These are phyloP conservation scores for Kryptopterus vitreolus DNA, from an alignment of 2,797 vertebrate genomes.

Conservation along the genomic window DNA sequence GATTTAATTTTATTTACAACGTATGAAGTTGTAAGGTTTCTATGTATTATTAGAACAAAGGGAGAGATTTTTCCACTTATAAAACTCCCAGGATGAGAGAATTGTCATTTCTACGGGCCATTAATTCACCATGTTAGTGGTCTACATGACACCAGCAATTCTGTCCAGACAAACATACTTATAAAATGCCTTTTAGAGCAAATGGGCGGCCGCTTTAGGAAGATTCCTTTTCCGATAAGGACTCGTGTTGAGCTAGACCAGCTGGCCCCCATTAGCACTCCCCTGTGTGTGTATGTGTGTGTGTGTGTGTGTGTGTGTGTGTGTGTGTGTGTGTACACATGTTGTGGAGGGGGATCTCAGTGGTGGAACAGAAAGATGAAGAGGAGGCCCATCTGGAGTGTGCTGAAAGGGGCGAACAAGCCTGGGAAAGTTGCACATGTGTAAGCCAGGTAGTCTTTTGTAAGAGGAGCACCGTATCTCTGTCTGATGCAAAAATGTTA, in stretches of 20 bases:
- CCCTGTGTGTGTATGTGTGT: constrained; percentile 46
- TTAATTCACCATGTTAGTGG: constrained; percentile 40
- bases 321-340: constrained; percentile 26
- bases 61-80: constrained; percentile 7
- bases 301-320: constrained; percentile 26
- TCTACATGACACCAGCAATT: constrained; percentile 42
- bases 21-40: neutral
- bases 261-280: constrained; percentile 63
- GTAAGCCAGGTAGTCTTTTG: constrained; percentile 33
- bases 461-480: neutral
- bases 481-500: constrained; percentile 14
- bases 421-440: constrained; percentile 53
- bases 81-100: constrained; percentile 31
- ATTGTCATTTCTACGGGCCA: constrained; percentile 49
- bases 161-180: constrained; percentile 51
- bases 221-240: constrained; percentile 57
- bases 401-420: constrained; percentile 47
- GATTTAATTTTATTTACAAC: neutral
- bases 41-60: constrained; percentile 6
- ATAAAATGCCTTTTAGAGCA: constrained; percentile 57
- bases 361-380: constrained; percentile 56
- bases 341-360: constrained; percentile 36
- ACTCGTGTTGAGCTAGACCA: constrained; percentile 53
- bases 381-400: constrained; percentile 64
- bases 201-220: constrained; percentile 44